Evolutionary conservation across 2,888 invertebrate species (phyloP).

Genomic region (Chloromyia formosa): DNA sequence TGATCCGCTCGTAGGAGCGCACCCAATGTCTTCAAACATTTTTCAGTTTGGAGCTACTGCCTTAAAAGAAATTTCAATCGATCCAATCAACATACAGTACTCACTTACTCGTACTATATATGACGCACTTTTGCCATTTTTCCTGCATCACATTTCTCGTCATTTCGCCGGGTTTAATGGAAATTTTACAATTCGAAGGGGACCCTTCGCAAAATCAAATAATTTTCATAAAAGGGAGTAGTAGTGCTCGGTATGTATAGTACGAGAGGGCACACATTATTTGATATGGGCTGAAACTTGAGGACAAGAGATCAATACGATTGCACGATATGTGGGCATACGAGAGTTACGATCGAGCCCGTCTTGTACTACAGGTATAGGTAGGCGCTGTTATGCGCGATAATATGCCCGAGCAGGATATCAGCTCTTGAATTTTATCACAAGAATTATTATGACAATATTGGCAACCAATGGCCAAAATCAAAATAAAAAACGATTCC

Average conservation of each 20-base stretch:
- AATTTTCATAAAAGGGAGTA: constrained; percentile 30
- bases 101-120: too few relatives aligned
- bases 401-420: constrained; percentile 34
- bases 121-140: background rate
- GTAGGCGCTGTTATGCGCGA: constrained; percentile 35
- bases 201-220: constrained; percentile 34
- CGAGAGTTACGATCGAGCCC: constrained; percentile 36
- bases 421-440: constrained; percentile 19
- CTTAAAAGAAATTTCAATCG: background rate
- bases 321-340: constrained; percentile 35
- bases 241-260: too few relatives aligned
- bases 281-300: constrained; percentile 8
- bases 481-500: background rate
- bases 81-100: constrained; percentile 13
- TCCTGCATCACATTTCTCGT: background rate
- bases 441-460: constrained; percentile 23
- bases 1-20: too few relatives aligned
- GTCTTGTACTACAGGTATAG: constrained; percentile 32
- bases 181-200: constrained; percentile 29
- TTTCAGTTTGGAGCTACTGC: constrained; percentile 2
- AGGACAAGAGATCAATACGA: constrained; percentile 7
- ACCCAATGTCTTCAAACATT: too few relatives aligned
- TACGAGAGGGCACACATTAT: too few relatives aligned
- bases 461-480: constrained; percentile 29
- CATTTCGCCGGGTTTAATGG: constrained; percentile 1